These are phyloP conservation scores for Stomatorhinus walkeri DNA, from an alignment of 2,797 vertebrate species.

Conservation along the genomic window DNA sequence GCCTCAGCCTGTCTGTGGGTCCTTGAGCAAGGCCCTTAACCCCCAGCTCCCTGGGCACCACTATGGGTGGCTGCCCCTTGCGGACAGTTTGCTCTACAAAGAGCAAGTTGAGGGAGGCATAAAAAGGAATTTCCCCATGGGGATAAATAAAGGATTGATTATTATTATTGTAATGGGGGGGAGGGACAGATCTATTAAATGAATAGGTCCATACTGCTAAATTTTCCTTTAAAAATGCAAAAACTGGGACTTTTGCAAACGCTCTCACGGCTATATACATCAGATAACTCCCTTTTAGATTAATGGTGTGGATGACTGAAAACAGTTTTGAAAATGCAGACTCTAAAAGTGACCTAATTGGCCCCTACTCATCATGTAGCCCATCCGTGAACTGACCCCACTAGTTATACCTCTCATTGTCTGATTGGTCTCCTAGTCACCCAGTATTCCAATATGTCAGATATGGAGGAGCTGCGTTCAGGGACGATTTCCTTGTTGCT, in stretches of 20 bases:
- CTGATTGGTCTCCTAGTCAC: background rate
- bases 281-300: background rate
- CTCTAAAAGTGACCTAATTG: background rate
- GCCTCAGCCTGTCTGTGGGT: no score
- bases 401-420: background rate
- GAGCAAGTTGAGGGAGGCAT: no score
- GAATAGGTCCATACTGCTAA: background rate
- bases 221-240: background rate
- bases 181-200: background rate
- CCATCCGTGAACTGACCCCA: background rate
- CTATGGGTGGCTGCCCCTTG: no score
- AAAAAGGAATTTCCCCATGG: no score
- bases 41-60: no score
- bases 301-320: background rate
- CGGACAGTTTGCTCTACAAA: no score
- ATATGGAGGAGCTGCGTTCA: background rate
- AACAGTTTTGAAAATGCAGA: background rate
- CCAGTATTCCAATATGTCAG: background rate
- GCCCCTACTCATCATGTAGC: background rate
- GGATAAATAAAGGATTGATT: no score
- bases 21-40: no score
- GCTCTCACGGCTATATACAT: background rate
- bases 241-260: background rate
- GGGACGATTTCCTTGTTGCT: background rate
- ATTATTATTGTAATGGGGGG: background rate